phyloP scores from a whole-genome alignment of 1,140 invertebrate genomes.

The Pogonomyrmex californicus region DNA sequence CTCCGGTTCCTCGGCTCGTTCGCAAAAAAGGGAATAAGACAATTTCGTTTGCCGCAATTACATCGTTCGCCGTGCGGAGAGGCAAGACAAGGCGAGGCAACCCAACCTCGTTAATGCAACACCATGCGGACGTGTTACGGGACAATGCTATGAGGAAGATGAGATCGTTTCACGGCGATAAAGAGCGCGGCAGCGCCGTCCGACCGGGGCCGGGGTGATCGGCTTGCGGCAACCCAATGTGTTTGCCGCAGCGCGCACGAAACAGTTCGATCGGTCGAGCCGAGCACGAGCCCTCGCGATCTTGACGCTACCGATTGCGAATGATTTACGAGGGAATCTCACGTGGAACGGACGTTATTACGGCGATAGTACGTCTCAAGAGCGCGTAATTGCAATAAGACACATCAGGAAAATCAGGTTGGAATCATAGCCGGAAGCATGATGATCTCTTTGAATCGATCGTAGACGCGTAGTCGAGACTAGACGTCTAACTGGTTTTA shows the following conservation, averaged over 20 bases:
- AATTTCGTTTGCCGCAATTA: slow-evolving; percentile 49
- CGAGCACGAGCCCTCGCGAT: slow-evolving; percentile 56
- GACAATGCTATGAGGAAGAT: slow-evolving; percentile 75
- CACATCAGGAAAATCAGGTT: neutral
- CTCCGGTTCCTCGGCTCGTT: neutral
- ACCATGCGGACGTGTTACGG: slow-evolving; percentile 67
- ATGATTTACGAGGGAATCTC: slow-evolving; percentile 64
- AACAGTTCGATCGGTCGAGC: neutral
- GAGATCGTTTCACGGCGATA: slow-evolving; percentile 73
- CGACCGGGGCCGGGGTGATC: slow-evolving; percentile 43
- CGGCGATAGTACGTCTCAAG: slow-evolving; percentile 18
- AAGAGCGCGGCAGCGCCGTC: slow-evolving; percentile 40
- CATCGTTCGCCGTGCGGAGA: slow-evolving; percentile 20
- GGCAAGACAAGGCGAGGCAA: slow-evolving; percentile 1
- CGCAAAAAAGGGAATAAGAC: neutral
- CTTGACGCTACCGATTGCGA: slow-evolving; percentile 68
- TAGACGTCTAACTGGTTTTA: neutral
- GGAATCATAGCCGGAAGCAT: neutral
- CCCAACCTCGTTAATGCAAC: slow-evolving; percentile 68
- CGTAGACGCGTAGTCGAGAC: neutral
- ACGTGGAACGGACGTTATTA: slow-evolving; percentile 28
- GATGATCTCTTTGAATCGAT: neutral
- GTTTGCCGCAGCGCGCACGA: slow-evolving; percentile 32
- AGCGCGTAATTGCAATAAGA: slow-evolving; percentile 46
- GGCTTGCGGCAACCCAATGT: neutral